Evolutionary conservation across 2,113 vertebrate genomes (phyloP).

Genomic region (Sigmodon hispidus): DNA sequence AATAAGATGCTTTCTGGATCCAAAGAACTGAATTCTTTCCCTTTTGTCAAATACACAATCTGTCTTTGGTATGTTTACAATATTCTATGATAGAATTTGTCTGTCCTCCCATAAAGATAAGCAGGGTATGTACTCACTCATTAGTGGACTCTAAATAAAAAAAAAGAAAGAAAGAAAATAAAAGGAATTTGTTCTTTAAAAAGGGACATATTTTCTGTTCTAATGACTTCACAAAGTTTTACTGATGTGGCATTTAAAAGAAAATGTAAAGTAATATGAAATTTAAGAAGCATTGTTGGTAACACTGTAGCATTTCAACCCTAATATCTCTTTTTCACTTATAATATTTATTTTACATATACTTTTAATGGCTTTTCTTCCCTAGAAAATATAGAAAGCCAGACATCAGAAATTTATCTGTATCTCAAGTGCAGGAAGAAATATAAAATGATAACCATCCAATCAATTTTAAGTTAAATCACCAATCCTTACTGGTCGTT

Average conservation of each 20-base stretch:
- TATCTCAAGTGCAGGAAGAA: neutral
- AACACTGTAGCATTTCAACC: no score
- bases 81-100: neutral
- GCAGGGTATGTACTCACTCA: no score
- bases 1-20: neutral
- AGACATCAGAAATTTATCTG: neutral
- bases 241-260: neutral
- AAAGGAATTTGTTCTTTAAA: no score
- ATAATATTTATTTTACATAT: neutral
- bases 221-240: neutral
- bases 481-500: neutral
- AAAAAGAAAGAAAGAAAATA: no score
- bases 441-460: neutral
- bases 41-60: neutral
- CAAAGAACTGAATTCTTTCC: neutral
- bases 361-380: neutral
- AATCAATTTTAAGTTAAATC: neutral
- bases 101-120: no score
- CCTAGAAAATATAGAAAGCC: neutral
- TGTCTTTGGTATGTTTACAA: neutral
- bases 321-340: neutral
- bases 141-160: no score
- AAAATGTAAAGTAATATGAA: neutral
- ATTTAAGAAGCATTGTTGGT: neutral
- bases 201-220: neutral